These are phyloP conservation scores for Anhinga rufa DNA, from an alignment of 2,113 vertebrate genomes.

Conservation along the genomic window DNA sequence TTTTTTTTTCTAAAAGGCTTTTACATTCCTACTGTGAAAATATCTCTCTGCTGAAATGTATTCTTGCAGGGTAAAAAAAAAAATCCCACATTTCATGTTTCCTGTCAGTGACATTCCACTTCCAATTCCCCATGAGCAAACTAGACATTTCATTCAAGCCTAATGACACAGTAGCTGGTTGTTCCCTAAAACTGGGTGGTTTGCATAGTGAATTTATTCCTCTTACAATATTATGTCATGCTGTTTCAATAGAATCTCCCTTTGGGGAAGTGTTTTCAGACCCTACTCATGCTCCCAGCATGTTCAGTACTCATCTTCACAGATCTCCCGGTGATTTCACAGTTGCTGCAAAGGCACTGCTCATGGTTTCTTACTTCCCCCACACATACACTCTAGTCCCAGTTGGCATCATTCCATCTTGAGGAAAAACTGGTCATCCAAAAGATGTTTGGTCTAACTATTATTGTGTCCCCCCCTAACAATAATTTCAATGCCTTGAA, in stretches of 20 bases:
- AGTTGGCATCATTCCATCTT: neutral
- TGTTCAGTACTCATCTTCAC: neutral
- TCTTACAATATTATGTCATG: neutral
- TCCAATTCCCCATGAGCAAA: constrained; percentile 8
- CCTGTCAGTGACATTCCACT: neutral
- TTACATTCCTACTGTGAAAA: constrained; percentile 5
- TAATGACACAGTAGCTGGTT: neutral
- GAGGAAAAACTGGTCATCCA: neutral
- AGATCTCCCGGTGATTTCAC: neutral
- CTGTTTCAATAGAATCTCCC: neutral
- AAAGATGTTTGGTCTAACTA: neutral
- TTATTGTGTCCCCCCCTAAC: no score
- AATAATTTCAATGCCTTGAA: neutral
- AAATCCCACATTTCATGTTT: neutral
- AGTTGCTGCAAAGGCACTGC: neutral
- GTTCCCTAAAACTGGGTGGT: constrained; percentile 5
- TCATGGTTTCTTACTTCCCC: neutral
- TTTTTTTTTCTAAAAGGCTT: neutral
- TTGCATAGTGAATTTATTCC: neutral
- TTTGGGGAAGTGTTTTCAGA: neutral
- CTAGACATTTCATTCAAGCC: neutral
- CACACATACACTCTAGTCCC: neutral
- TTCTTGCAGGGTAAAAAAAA: neutral
- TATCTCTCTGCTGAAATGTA: neutral
- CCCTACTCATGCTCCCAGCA: neutral